phyloP scores from a whole-genome alignment of 2,888 invertebrate genomes.

The Meta bourneti region DNA sequence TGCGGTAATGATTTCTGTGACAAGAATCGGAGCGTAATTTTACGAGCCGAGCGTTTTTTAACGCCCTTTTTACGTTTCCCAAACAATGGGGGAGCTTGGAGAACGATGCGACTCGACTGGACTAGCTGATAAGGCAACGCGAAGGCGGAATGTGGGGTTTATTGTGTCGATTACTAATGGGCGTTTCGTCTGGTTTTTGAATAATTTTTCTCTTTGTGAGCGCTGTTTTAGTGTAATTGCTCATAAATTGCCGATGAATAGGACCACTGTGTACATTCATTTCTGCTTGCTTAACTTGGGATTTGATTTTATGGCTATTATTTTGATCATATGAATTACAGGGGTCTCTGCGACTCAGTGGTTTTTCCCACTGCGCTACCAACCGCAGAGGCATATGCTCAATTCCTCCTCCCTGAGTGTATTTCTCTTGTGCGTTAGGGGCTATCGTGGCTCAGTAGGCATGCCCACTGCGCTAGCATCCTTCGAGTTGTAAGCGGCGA shows the following conservation, averaged over 20 bases:
- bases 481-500: too few relatives aligned
- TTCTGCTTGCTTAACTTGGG: too few relatives aligned
- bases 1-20: slow-evolving; percentile 47
- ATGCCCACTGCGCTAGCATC: too few relatives aligned
- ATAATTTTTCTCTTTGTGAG: neutral
- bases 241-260: neutral
- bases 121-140: neutral
- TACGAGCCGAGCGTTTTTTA: neutral
- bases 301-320: too few relatives aligned
- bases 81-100: neutral
- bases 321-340: too few relatives aligned
- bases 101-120: too few relatives aligned
- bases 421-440: too few relatives aligned
- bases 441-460: too few relatives aligned
- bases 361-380: too few relatives aligned
- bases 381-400: too few relatives aligned
- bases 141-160: neutral
- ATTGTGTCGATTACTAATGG: neutral
- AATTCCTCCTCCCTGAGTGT: too few relatives aligned
- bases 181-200: neutral
- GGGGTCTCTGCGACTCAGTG: too few relatives aligned
- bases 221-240: neutral
- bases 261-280: neutral
- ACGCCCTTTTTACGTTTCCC: neutral
- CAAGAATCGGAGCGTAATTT: slow-evolving; percentile 43